These are phyloP conservation scores for Aethes cnicana DNA, from an alignment of 2,888 invertebrate species.

Conservation along the genomic window DNA sequence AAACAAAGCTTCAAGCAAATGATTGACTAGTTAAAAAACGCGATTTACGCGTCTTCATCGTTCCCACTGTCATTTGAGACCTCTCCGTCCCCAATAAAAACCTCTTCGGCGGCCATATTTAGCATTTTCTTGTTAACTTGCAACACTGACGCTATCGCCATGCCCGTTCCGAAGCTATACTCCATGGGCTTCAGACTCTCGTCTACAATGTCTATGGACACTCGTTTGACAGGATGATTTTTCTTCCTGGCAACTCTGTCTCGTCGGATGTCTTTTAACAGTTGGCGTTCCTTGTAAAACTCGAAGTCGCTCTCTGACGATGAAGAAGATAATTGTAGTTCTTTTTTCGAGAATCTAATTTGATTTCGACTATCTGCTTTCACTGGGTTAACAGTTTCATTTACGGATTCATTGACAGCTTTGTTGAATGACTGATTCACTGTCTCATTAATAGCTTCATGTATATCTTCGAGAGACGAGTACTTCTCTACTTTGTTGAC, in stretches of 20 bases:
- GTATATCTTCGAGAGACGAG: conserved; percentile 39
- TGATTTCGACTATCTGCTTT: too few relatives aligned
- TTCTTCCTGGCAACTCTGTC: conserved; percentile 62
- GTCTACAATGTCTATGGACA: conserved; percentile 54
- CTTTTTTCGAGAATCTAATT: conserved; percentile 58
- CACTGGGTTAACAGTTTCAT: conserved; percentile 2
- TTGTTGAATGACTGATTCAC: conserved; percentile 36
- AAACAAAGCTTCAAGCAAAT: too few relatives aligned
- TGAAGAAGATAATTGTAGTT: conserved; percentile 58
- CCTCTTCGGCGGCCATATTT: conserved; percentile 61
- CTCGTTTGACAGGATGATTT: conserved; percentile 50
- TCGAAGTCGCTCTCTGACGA: conserved; percentile 67
- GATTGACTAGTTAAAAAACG: not conserved
- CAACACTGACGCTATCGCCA: conserved; percentile 75
- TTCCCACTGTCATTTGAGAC: conserved; percentile 76
- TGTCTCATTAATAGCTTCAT: conserved; percentile 41
- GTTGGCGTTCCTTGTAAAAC: conserved; percentile 44
- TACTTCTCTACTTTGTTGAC: conserved; percentile 46
- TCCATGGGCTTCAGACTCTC: conserved; percentile 71
- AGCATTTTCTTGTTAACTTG: conserved; percentile 56
- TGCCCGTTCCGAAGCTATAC: conserved; percentile 73
- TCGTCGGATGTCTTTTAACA: conserved; percentile 59
- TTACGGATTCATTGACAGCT: conserved; percentile 19
- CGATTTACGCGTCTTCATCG: conserved; percentile 58
- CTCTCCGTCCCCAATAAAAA: conserved; percentile 73